A percentile compares a stretch with the other conserved stretches of the same genome.
phyloP scores from a whole-genome alignment of 2,888 invertebrate genomes.

The Dicyrtoma fusca region DNA sequence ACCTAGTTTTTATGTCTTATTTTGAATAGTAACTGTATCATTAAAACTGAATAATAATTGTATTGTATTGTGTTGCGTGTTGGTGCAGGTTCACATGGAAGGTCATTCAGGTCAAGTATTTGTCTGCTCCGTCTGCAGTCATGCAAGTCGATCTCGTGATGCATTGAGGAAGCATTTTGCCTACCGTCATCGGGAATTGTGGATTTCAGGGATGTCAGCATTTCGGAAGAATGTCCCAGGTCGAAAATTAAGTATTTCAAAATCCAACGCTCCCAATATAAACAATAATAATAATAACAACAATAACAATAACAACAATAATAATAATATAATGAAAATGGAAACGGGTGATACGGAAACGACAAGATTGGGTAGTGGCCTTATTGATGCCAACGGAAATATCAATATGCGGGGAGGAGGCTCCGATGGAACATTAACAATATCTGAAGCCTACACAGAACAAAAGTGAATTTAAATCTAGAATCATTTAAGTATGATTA shows the following conservation, averaged over 20 bases:
- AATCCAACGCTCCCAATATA: conserved; percentile 46
- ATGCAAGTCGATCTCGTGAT: conserved; percentile 84
- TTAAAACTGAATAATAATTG: no score
- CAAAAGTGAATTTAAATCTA: conserved; percentile 16
- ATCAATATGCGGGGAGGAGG: conserved; percentile 55
- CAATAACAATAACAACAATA: conserved; percentile 48
- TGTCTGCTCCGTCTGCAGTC: conserved; percentile 83
- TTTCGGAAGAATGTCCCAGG: conserved; percentile 56
- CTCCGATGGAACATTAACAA: conserved; percentile 56
- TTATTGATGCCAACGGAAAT: conserved; percentile 54
- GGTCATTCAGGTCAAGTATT: conserved; percentile 87
- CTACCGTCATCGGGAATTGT: conserved; percentile 62
- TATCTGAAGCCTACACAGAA: conserved; percentile 53
- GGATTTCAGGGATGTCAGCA: conserved; percentile 55
- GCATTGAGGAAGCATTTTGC: conserved; percentile 87
- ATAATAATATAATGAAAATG: conserved; percentile 48
- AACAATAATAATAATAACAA: conserved; percentile 51
- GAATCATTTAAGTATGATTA: background rate
- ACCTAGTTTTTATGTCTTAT: no score
- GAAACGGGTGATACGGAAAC: conserved; percentile 37
- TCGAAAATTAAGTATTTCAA: conserved; percentile 56
- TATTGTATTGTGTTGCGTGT: background rate
- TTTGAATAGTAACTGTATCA: no score
- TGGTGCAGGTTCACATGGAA: conserved; percentile 73
- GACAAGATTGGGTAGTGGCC: conserved; percentile 36